These are phyloP conservation scores for Otis tarda DNA, from an alignment of 2,113 vertebrate species.

Conservation along the genomic window DNA sequence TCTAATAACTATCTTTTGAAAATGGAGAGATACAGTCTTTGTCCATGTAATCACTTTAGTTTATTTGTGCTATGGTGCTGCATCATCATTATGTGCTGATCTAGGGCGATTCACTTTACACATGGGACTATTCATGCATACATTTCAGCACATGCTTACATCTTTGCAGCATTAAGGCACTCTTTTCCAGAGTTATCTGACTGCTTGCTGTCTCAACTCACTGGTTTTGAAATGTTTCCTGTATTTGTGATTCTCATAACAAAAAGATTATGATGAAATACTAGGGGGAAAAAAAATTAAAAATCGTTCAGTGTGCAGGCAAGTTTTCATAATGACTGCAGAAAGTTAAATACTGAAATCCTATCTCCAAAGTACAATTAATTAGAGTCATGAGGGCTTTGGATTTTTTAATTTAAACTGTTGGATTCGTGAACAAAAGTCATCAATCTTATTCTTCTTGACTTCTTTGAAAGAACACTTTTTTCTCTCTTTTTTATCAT, in stretches of 20 bases:
- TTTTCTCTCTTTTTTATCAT: not conserved
- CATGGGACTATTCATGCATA: not conserved
- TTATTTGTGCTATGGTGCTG: not conserved
- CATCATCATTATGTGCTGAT: conserved; percentile 20
- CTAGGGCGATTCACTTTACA: conserved; percentile 25
- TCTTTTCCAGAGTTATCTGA: not conserved
- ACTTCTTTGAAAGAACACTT: not conserved
- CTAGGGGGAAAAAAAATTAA: not conserved
- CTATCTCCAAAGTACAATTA: conserved; percentile 10
- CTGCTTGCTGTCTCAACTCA: not conserved
- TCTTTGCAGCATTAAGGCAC: not conserved
- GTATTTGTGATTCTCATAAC: not conserved
- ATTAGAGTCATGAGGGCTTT: not conserved
- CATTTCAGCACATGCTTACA: not conserved
- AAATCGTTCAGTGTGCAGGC: not conserved
- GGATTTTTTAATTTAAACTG: conserved; percentile 20
- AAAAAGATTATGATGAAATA: not conserved
- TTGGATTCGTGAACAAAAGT: not conserved
- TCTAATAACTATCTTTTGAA: not conserved
- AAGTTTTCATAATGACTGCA: conserved; percentile 7
- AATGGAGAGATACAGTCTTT: not conserved
- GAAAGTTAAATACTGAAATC: conserved; percentile 14
- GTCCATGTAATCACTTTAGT: not conserved
- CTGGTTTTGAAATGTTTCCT: not conserved
- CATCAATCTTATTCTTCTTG: conserved; percentile 31